Conservation (phyloP, 2,888 invertebrate genomes). For the Craniophora ligustri region DNA sequence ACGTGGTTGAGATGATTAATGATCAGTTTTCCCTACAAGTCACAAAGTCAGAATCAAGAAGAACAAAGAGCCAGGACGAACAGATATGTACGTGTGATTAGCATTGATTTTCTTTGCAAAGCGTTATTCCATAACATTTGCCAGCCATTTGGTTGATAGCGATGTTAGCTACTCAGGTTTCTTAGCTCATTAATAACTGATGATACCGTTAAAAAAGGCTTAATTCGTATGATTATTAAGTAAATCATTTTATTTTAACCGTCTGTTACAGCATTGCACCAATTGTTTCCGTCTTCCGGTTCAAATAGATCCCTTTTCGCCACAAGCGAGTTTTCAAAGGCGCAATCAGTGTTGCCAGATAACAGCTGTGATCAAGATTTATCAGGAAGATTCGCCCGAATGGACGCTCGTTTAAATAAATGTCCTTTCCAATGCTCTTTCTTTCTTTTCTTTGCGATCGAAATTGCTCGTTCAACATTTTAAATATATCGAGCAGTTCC, state of each 20-base stretch:
- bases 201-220: no score
- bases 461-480: constrained; percentile 42
- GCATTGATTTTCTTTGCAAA: background rate
- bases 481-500: constrained; percentile 27
- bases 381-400: constrained; percentile 43
- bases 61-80: no score
- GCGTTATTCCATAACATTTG: no score
- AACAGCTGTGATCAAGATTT: constrained; percentile 53
- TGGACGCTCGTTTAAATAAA: constrained; percentile 54
- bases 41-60: no score
- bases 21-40: constrained; percentile 1
- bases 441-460: constrained; percentile 33
- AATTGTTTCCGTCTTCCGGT: constrained; percentile 17
- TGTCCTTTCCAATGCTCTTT: constrained; percentile 41
- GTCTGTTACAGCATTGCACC: constrained; percentile 10
- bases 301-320: constrained; percentile 15
- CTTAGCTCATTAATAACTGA: no score
- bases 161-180: no score
- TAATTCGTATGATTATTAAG: background rate
- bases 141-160: no score
- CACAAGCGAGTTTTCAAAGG: constrained; percentile 31
- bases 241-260: background rate
- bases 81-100: no score
- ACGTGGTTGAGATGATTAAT: constrained; percentile 13
- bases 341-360: constrained; percentile 48